Evolutionary conservation across 2,797 vertebrate species (phyloP).

Genomic region (Setipinna tenuifilis): DNA sequence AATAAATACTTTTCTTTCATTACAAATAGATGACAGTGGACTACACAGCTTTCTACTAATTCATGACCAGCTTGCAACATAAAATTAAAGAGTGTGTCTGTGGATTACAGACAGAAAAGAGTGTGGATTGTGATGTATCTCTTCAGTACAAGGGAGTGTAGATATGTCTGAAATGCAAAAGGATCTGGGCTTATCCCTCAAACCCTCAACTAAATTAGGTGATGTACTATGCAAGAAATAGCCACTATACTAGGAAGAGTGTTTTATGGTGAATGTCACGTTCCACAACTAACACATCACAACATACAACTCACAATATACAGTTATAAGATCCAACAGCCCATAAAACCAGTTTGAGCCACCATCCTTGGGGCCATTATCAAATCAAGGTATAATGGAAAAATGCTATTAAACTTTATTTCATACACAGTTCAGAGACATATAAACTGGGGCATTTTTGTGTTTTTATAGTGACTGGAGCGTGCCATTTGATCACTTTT

Average conservation of each 20-base stretch:
- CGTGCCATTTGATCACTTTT: not conserved
- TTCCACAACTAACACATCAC: not conserved
- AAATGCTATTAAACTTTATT: not conserved
- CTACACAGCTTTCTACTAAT: too few relatives aligned
- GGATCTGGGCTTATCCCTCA: not conserved
- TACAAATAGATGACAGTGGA: too few relatives aligned
- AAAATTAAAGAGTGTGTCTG: too few relatives aligned
- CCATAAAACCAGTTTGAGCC: not conserved
- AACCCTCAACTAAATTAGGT: not conserved
- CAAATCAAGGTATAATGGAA: not conserved
- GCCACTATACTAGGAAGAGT: not conserved
- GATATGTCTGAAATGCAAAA: not conserved
- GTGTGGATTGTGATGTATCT: too few relatives aligned
- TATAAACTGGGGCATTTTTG: not conserved
- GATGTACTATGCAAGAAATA: not conserved
- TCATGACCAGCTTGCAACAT: too few relatives aligned
- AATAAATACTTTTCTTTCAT: too few relatives aligned
- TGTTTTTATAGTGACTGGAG: slow-evolving; percentile 2
- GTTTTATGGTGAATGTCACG: not conserved
- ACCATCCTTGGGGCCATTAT: not conserved
- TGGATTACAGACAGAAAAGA: too few relatives aligned
- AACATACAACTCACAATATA: not conserved
- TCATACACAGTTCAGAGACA: not conserved
- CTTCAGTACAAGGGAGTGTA: too few relatives aligned
- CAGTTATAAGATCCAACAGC: not conserved